Evolutionary conservation across 1,140 invertebrate genomes (phyloP).

Genomic region (Spodoptera frugiperda): DNA sequence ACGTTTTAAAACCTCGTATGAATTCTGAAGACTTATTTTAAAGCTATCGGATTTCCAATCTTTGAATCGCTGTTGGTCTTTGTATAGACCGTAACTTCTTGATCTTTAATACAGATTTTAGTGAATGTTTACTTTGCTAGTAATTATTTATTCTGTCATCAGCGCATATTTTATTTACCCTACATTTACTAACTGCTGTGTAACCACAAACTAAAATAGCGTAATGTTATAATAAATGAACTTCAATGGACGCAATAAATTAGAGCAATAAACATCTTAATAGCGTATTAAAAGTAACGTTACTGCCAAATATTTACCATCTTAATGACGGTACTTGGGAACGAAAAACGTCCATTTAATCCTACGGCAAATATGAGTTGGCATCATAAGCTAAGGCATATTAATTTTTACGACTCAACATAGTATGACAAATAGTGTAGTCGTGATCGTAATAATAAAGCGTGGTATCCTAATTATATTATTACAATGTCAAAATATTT

Average conservation of each 20-base stretch:
- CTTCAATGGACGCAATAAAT: conserved; percentile 22
- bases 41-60: conserved; percentile 25
- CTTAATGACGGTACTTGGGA: conserved; percentile 18
- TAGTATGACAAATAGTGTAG: conserved; percentile 27
- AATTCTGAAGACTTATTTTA: conserved; percentile 50
- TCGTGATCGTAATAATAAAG: conserved; percentile 32
- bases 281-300: conserved; percentile 29
- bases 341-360: conserved; percentile 33
- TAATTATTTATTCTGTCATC: background rate
- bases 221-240: too few species aligned
- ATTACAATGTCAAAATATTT: conserved; percentile 43
- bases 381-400: conserved; percentile 28
- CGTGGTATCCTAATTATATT: conserved; percentile 18
- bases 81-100: background rate
- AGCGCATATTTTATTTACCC: background rate
- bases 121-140: background rate
- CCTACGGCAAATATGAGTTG: conserved; percentile 27
- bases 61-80: background rate
- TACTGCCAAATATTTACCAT: conserved; percentile 24
- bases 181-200: background rate
- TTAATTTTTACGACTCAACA: conserved; percentile 35
- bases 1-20: conserved; percentile 35
- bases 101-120: background rate
- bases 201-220: background rate
- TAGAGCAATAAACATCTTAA: conserved; percentile 10